Evolutionary conservation across 2,113 vertebrate genomes (phyloP).

Genomic region (Engraulis encrasicolus): DNA sequence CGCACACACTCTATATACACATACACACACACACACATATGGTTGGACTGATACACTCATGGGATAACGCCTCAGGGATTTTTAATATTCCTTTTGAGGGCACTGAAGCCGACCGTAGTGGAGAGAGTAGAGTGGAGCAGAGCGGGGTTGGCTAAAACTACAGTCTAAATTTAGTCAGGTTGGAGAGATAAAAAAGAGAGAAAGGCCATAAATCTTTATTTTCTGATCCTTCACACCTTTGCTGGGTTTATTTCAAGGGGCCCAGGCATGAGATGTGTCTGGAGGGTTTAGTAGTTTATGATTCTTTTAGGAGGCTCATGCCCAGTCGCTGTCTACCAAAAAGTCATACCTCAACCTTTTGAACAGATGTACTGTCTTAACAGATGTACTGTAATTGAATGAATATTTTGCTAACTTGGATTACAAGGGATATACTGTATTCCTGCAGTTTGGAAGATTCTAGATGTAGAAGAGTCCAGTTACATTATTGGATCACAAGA

Average conservation of each 20-base stretch:
- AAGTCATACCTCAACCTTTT: background rate
- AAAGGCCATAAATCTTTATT: background rate
- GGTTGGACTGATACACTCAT: too few species aligned
- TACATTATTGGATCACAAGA: background rate
- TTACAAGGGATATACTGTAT: background rate
- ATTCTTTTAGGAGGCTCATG: background rate
- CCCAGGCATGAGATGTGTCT: background rate
- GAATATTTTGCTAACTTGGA: background rate
- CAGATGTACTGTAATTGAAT: background rate
- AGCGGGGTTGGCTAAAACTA: background rate
- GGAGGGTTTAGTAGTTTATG: background rate
- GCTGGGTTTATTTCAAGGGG: background rate
- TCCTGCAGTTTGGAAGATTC: background rate
- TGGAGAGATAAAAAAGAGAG: background rate
- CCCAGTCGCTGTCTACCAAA: background rate
- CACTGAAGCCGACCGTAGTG: background rate
- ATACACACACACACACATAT: too few species aligned
- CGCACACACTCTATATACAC: too few species aligned
- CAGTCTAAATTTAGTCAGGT: background rate
- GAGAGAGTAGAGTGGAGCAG: too few species aligned
- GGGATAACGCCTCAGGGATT: background rate
- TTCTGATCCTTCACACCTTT: background rate
- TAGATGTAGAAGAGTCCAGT: too few species aligned
- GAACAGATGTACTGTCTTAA: background rate
- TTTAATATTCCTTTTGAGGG: background rate